Base-by-base conservation (phyloP, 2,797 vertebrate species). In the Rallus crepitans region DNA sequence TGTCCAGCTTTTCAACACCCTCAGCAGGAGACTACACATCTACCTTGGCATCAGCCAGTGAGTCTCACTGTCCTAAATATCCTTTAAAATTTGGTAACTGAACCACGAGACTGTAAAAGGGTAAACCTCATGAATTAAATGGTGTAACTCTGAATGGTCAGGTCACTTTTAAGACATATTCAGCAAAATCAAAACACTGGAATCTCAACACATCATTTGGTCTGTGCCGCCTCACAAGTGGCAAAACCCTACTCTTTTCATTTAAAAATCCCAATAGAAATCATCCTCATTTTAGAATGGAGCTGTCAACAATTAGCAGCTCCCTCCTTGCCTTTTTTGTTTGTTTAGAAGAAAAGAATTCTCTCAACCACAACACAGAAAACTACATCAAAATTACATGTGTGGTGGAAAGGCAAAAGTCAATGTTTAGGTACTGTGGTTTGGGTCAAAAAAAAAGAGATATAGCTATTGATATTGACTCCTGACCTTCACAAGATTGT, bases 1-100 rank as follows among this genome's bases (percentile, higher is more conserved):
- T 82, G 73, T 37, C 70, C 66, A 90, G 56, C 56, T 91, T 82
- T 84, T 94, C 90, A 93, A 79, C 70, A 84, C 59, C 15, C 66
- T 88, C 87, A 88, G 73, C 60, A 94, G 60, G 77, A 89, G 28
- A 87, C 11, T 87, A 37, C 33, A 31, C 4, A 1, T 71, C 57
- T 45, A 83, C 69, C 40, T 68, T 50, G 33, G 40, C 64, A 90
- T 65, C 53, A 73, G 56, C 77, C 78, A 82, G 57, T 23, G 69
- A 52, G 11, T 68, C 33, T 69, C 39, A 11, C 6, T 40, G 28
- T 77, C 73, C 64, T 64, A 50, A 88, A 82, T 33, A 7, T 30
- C 37, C 59, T 89, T 81, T 48, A 47, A 12, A 75, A 87, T 81
- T 56, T 83, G 27, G 40, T 50, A 63, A 37, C n/a, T 89, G 61